Conservation (phyloP, 2,797 vertebrate species). For the Helostoma temminkii region DNA sequence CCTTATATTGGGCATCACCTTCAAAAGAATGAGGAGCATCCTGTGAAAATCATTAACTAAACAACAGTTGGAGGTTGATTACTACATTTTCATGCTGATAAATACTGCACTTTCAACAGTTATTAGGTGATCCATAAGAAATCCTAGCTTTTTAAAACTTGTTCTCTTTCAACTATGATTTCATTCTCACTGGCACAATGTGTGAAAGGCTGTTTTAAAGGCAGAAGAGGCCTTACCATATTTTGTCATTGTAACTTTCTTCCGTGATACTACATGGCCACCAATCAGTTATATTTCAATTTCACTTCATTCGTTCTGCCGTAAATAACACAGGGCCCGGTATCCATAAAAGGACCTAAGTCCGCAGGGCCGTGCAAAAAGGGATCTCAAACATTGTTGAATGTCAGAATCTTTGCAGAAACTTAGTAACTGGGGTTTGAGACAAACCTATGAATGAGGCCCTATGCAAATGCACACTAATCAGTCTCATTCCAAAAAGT, state of each 20-base stretch:
- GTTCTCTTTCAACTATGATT: not conserved
- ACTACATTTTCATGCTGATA: conserved; percentile 8
- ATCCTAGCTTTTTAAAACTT: conserved; percentile 1
- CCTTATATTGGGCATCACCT: conserved; percentile 18
- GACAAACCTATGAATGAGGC: too few species aligned
- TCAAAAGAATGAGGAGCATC: conserved; percentile 30
- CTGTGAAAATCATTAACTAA: conserved; percentile 16
- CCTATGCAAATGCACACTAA: conserved; percentile 16
- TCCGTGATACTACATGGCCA: not conserved
- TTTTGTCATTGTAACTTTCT: not conserved
- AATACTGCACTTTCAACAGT: not conserved
- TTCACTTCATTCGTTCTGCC: conserved; percentile 16
- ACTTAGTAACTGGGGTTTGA: too few species aligned
- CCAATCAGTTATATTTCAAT: too few species aligned
- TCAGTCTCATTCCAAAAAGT: conserved; percentile 25
- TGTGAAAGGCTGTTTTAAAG: conserved; percentile 1
- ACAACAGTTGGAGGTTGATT: conserved; percentile 19
- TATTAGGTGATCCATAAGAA: conserved; percentile 11
- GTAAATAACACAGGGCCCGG: too few species aligned
- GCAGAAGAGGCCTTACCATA: conserved; percentile 2
- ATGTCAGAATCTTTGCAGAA: too few species aligned
- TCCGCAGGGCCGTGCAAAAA: too few species aligned
- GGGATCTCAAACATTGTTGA: too few species aligned
- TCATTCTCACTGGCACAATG: not conserved
- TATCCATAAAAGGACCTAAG: too few species aligned